phyloP scores from a whole-genome alignment of 1,140 invertebrate genomes.

The Melanaphis sacchari region DNA sequence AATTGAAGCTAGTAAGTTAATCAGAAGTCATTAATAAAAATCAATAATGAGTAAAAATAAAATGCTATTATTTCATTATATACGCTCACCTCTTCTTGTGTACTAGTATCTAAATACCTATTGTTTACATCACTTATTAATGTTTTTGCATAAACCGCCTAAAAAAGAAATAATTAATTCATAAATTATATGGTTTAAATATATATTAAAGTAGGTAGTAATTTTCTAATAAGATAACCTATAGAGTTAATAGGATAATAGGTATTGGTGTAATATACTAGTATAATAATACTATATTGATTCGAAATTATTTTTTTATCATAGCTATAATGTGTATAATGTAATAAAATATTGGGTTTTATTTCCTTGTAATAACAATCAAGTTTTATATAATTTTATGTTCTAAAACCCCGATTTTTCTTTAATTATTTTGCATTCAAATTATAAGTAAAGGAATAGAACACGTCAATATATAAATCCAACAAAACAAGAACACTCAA shows the following conservation, averaged over 20 bases:
- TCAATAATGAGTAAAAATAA: neutral
- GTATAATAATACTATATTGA: neutral
- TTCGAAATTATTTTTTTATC: neutral
- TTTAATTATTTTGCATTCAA: too few species aligned
- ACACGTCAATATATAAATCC: neutral
- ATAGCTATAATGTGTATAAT: neutral
- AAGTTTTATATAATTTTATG: too few species aligned
- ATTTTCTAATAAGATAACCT: neutral
- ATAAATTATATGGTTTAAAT: neutral
- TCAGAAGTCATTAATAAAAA: neutral
- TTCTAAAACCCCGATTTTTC: too few species aligned
- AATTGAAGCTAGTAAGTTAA: slow-evolving; percentile 53
- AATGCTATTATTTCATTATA: neutral
- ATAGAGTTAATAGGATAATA: neutral
- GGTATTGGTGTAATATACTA: neutral
- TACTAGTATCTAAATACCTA: slow-evolving; percentile 14
- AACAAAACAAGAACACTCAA: neutral
- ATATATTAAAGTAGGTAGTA: too few species aligned
- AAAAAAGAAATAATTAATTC: neutral
- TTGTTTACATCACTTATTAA: slow-evolving; percentile 40
- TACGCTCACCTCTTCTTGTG: slow-evolving; percentile 41
- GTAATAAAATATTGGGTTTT: neutral
- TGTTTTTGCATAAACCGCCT: slow-evolving; percentile 30
- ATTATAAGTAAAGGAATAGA: neutral
- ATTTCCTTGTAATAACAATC: too few species aligned